phyloP scores from a whole-genome alignment of 30 jellyfish, hydroid and myxozoan genomes.

The Cassiopea andromeda region DNA sequence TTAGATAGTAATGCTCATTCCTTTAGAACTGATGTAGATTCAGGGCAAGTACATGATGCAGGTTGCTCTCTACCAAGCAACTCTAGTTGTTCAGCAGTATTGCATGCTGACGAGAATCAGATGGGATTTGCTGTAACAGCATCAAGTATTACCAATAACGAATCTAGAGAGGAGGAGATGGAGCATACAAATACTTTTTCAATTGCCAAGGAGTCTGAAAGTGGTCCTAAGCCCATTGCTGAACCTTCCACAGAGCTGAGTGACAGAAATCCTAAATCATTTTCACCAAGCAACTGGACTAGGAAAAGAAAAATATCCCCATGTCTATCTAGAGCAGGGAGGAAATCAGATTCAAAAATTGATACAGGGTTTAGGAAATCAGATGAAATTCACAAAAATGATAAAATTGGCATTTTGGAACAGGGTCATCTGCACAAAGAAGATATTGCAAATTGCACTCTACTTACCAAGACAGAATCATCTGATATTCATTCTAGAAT shows the following conservation, averaged over 20 bases:
- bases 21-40: background rate
- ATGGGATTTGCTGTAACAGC: conserved; percentile 27
- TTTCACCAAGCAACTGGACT: background rate
- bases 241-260: background rate
- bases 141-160: conserved; percentile 3
- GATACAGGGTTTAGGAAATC: background rate
- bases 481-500: background rate
- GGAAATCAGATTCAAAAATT: background rate
- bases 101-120: background rate
- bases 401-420: background rate
- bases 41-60: background rate
- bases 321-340: background rate
- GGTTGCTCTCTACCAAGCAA: background rate
- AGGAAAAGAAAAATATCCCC: background rate
- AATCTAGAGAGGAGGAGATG: background rate
- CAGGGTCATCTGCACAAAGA: background rate
- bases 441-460: background rate
- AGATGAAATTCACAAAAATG: background rate
- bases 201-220: background rate
- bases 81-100: background rate
- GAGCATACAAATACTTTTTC: background rate
- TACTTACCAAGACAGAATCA: background rate
- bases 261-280: background rate
- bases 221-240: background rate
- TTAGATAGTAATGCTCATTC: background rate